Conservation (phyloP, 2,797 vertebrate species). For the Cygnus olor region DNA sequence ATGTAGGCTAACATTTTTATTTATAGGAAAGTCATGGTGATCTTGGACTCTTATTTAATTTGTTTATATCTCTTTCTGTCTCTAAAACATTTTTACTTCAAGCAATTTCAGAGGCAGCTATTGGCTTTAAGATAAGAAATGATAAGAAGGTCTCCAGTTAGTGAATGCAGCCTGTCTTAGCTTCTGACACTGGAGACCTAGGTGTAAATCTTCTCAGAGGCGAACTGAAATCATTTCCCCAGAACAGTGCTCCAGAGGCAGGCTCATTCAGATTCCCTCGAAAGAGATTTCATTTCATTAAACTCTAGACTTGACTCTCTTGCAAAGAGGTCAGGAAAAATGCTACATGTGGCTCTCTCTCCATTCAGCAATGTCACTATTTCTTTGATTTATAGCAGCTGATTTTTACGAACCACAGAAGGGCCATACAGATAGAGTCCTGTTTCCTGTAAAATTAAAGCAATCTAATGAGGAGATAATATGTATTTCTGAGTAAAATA, state of each 20-base stretch:
- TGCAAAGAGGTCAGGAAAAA: constrained; percentile 70
- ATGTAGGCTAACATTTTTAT: background rate
- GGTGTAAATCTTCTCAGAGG: constrained; percentile 71
- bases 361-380: constrained; percentile 53
- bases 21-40: constrained; percentile 5
- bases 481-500: constrained; percentile 44
- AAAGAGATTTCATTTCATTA: constrained; percentile 79
- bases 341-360: constrained; percentile 44
- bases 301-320: constrained; percentile 74
- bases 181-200: constrained; percentile 58
- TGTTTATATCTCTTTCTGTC: constrained; percentile 48
- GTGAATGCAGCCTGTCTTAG: constrained; percentile 43
- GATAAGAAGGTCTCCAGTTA: constrained; percentile 47
- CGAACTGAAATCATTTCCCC: constrained; percentile 67
- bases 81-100: constrained; percentile 50
- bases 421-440: constrained; percentile 39
- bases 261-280: constrained; percentile 57
- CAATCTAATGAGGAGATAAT: constrained; percentile 34
- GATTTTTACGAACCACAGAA: constrained; percentile 65
- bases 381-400: constrained; percentile 76
- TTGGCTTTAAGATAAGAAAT: constrained; percentile 55
- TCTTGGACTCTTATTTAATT: constrained; percentile 23
- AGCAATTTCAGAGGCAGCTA: constrained; percentile 51
- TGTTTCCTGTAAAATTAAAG: constrained; percentile 69
- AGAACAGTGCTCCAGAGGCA: constrained; percentile 59